A percentile compares a stretch with the other conserved stretches of the same genome.
Evolutionary conservation across 2,113 vertebrate genomes (phyloP).

Genomic region (Morone chrysops): DNA sequence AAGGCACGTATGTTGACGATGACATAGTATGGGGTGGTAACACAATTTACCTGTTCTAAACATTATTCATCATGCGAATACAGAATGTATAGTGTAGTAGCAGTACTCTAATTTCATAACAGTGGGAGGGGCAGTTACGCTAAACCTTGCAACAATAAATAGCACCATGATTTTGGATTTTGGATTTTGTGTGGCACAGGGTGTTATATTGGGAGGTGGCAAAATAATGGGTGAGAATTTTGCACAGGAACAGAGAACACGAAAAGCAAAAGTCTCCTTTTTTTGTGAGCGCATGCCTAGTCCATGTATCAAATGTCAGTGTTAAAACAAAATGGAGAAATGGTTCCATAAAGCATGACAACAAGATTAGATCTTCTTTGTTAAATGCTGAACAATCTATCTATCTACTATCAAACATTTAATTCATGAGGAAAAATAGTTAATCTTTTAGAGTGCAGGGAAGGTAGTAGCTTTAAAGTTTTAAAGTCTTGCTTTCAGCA

Average conservation of each 20-base stretch:
- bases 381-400: background rate
- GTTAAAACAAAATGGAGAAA: background rate
- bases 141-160: constrained; percentile 27
- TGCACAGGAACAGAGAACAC: constrained; percentile 32
- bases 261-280: background rate
- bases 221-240: constrained; percentile 48
- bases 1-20: background rate
- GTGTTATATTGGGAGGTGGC: constrained; percentile 46
- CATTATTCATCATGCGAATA: constrained; percentile 6
- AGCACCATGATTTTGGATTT: constrained; percentile 35
- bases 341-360: background rate
- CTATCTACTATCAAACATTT: background rate
- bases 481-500: background rate
- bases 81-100: background rate
- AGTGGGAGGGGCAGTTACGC: background rate
- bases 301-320: background rate
- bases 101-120: background rate
- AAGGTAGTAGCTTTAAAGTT: background rate
- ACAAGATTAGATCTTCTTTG: background rate
- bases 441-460: background rate
- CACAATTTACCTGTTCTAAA: background rate
- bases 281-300: background rate
- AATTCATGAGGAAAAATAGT: background rate
- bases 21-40: background rate
- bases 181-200: constrained; percentile 21